phyloP scores from a whole-genome alignment of 2,113 vertebrate genomes.

The Gallinago undulata region DNA sequence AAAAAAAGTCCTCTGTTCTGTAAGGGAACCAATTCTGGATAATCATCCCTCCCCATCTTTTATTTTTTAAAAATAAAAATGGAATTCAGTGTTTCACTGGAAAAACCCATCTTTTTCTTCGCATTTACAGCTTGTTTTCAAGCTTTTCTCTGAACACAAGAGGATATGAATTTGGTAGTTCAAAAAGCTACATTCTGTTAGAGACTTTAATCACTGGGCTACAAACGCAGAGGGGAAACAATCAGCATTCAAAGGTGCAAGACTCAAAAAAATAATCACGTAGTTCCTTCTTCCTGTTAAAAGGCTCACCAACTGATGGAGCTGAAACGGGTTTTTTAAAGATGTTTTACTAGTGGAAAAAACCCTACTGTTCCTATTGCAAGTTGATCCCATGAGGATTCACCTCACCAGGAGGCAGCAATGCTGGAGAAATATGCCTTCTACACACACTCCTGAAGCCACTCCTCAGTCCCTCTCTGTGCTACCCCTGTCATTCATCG shows the following conservation, averaged over 20 bases:
- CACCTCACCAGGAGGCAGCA: neutral
- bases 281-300: neutral
- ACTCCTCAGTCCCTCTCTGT: neutral
- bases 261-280: neutral
- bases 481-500: rapidly evolving
- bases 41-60: neutral
- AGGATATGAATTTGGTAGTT: neutral
- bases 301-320: neutral
- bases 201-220: neutral
- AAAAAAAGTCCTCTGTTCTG: neutral
- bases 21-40: neutral
- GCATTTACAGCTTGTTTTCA: neutral
- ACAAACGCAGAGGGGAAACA: rapidly evolving
- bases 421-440: neutral
- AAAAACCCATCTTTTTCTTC: neutral
- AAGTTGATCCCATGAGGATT: rapidly evolving
- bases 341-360: neutral
- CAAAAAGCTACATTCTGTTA: neutral
- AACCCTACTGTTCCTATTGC: neutral
- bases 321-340: neutral
- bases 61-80: neutral
- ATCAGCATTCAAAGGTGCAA: neutral
- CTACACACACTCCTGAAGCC: neutral
- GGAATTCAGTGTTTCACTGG: neutral
- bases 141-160: neutral